Conservation (phyloP, 2,888 invertebrate species). For the Asteroscopus sphinx region DNA sequence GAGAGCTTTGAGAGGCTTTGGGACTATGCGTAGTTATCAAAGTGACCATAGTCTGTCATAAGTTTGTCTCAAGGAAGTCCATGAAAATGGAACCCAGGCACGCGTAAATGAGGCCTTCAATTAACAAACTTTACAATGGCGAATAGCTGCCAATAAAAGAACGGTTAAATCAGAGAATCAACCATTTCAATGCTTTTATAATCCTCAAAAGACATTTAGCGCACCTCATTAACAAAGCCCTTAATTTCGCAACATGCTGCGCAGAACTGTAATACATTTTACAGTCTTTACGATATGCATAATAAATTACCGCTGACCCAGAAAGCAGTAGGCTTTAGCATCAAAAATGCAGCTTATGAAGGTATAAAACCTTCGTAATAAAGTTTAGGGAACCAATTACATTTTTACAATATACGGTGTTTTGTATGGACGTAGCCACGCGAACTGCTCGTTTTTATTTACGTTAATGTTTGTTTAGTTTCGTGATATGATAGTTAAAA, state of each 20-base stretch:
- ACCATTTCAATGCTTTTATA: conserved; percentile 10
- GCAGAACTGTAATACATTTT: conserved; percentile 25
- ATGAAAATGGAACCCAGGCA: no score
- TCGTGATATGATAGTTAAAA: conserved; percentile 29
- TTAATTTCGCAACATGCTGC: conserved; percentile 38
- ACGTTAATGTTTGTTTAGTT: conserved; percentile 34
- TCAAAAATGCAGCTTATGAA: conserved; percentile 18
- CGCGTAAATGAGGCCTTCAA: no score
- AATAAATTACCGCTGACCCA: conserved; percentile 50
- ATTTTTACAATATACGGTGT: conserved; percentile 14
- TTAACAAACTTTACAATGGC: no score
- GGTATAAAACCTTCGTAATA: conserved; percentile 8
- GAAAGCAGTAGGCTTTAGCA: conserved; percentile 23
- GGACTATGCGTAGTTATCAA: no score
- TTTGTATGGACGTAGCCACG: conserved; percentile 27
- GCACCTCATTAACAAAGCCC: conserved; percentile 23
- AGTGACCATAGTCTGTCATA: no score
- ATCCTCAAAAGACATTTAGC: conserved; percentile 6
- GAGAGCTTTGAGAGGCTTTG: no score
- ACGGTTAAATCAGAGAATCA: conserved; percentile 8
- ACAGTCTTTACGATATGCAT: conserved; percentile 30
- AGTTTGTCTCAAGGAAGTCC: no score
- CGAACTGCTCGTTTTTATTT: conserved; percentile 33
- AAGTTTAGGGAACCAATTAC: conserved; percentile 22
- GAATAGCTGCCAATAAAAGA: conserved; percentile 13